Evolutionary conservation across 1,140 invertebrate genomes (phyloP).

Genomic region (Aphidius gifuensis): DNA sequence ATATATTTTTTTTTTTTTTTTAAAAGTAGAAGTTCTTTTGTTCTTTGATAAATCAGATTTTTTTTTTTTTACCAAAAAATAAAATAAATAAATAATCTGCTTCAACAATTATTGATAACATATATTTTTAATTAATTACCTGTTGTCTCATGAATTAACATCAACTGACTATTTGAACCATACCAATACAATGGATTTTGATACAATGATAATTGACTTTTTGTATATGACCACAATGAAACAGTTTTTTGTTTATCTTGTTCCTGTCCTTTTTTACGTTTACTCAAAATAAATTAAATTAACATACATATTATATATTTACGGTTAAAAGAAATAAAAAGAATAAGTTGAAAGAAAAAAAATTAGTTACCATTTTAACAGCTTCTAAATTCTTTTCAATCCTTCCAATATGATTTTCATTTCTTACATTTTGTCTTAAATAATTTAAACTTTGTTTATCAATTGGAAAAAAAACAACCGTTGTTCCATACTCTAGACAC

Average conservation of each 20-base stretch:
- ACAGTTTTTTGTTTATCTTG: constrained; percentile 87
- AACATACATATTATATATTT: background rate
- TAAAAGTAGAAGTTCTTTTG: constrained; percentile 83
- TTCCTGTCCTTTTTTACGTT: constrained; percentile 71
- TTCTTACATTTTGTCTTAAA: constrained; percentile 84
- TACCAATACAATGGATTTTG: constrained; percentile 89
- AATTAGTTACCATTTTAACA: constrained; percentile 60
- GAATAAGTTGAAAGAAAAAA: too few species aligned
- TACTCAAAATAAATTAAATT: constrained; percentile 52
- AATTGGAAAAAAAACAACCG: constrained; percentile 93
- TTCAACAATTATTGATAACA: background rate
- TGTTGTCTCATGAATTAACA: constrained; percentile 88
- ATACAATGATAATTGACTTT: constrained; percentile 83
- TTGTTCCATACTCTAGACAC: constrained; percentile 98
- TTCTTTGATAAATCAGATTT: constrained; percentile 86
- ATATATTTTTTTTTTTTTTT: too few species aligned
- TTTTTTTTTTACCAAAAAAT: constrained; percentile 39
- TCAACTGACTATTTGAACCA: constrained; percentile 60
- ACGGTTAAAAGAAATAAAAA: too few species aligned
- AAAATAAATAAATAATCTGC: constrained; percentile 11
- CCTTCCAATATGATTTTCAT: constrained; percentile 74
- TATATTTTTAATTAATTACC: constrained; percentile 39
- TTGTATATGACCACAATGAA: constrained; percentile 95
- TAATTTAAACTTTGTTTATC: constrained; percentile 84
- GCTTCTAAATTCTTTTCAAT: constrained; percentile 83